These are phyloP conservation scores for Mayetiola destructor DNA, from an alignment of 2,888 invertebrate genomes.

Conservation along the genomic window DNA sequence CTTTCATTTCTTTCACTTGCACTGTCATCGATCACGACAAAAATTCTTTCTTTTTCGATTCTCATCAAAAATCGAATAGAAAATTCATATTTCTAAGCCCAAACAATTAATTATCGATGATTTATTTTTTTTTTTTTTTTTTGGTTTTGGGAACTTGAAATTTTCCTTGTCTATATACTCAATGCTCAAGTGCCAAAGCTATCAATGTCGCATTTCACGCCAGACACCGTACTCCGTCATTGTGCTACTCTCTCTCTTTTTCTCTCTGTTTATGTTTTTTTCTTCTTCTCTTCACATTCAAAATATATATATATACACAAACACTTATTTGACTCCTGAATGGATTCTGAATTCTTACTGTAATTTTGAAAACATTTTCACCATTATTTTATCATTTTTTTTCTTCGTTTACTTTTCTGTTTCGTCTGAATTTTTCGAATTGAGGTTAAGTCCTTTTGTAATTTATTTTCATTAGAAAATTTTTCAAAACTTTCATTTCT, in stretches of 20 bases:
- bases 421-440: neutral
- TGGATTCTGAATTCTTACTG: too few species aligned
- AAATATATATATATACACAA: too few species aligned
- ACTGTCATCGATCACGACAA: neutral
- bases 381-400: too few species aligned
- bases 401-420: too few species aligned
- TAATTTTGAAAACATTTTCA: neutral
- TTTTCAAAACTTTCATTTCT: neutral
- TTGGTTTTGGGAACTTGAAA: too few species aligned
- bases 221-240: neutral
- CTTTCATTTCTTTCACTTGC: neutral
- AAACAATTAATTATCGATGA: neutral
- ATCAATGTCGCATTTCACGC: neutral
- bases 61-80: neutral
- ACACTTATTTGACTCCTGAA: too few species aligned
- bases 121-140: neutral
- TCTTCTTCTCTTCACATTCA: too few species aligned
- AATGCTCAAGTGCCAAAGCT: neutral
- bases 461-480: neutral
- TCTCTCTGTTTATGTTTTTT: neutral
- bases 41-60: neutral
- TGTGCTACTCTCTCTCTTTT: neutral
- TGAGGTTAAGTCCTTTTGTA: slow-evolving; percentile 5
- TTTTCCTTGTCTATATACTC: neutral
- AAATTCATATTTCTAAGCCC: neutral